A percentile compares a stretch with the other conserved stretches of the same genome.
Conservation (phyloP, 2,113 vertebrate species). For the Nematolebias whitei region DNA sequence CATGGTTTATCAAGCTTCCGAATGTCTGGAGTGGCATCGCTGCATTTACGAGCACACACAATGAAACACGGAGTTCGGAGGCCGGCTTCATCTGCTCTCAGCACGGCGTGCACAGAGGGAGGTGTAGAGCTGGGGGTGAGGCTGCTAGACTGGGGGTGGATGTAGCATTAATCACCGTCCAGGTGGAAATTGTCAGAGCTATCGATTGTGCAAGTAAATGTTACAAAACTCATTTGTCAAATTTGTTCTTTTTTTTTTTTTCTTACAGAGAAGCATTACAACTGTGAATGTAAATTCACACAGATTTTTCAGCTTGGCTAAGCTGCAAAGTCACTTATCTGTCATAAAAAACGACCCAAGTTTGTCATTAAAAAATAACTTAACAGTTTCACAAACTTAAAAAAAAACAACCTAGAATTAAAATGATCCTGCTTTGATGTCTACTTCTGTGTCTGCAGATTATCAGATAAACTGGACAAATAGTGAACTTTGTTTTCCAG, state of each 20-base stretch:
- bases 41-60: slow-evolving; percentile 32
- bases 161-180: slow-evolving; percentile 90
- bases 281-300: slow-evolving; percentile 54
- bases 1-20: slow-evolving; percentile 34
- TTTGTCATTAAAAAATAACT: too few relatives aligned
- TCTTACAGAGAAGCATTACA: slow-evolving; percentile 74
- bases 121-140: slow-evolving; percentile 58
- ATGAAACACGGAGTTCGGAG: slow-evolving; percentile 31
- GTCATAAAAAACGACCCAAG: not conserved
- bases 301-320: slow-evolving; percentile 21
- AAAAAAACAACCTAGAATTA: not conserved
- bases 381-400: not conserved
- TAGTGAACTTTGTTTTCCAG: slow-evolving; percentile 34
- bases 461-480: slow-evolving; percentile 17
- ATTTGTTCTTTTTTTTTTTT: slow-evolving; percentile 63
- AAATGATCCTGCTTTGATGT: not conserved
- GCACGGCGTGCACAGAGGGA: slow-evolving; percentile 69
- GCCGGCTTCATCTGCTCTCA: slow-evolving; percentile 73
- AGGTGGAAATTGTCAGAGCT: slow-evolving; percentile 92
- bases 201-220: slow-evolving; percentile 95
- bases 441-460: not conserved
- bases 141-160: slow-evolving; percentile 74
- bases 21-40: slow-evolving; percentile 31
- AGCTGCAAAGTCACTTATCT: not conserved
- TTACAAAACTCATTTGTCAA: slow-evolving; percentile 94